A percentile compares a stretch with the other conserved stretches of the same genome.
Conservation (phyloP, 1,140 invertebrate genomes). For the Atopsyche davidsoni region DNA sequence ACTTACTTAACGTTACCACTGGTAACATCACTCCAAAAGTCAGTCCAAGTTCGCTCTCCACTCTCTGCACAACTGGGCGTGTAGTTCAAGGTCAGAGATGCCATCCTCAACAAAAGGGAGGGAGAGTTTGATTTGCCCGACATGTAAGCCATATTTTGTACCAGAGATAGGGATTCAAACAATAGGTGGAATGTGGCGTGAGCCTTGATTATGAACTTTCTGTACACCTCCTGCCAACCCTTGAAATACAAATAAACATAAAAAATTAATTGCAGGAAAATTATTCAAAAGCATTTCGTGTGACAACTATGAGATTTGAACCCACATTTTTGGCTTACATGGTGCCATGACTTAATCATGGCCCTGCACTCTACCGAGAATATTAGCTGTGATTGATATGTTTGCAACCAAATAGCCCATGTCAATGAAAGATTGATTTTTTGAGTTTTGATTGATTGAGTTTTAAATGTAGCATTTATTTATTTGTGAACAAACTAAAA, state of each 20-base stretch:
- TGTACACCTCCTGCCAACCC: conserved; percentile 33
- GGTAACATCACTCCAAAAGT: conserved; percentile 36
- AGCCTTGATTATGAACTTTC: conserved; percentile 33
- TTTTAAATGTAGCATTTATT: background rate
- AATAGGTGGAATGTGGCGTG: conserved; percentile 35
- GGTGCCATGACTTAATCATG: too few species aligned
- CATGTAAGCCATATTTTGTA: conserved; percentile 44
- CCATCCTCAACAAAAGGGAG: conserved; percentile 42
- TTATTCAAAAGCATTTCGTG: too few species aligned
- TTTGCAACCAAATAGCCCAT: too few species aligned
- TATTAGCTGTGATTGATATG: too few species aligned
- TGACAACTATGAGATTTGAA: too few species aligned
- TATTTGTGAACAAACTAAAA: background rate
- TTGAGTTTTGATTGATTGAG: too few species aligned
- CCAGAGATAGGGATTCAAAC: conserved; percentile 34
- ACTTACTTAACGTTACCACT: conserved; percentile 37
- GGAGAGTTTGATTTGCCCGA: conserved; percentile 44
- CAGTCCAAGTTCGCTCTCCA: conserved; percentile 20
- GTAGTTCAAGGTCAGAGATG: conserved; percentile 48
- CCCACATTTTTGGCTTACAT: too few species aligned
- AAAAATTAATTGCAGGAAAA: too few species aligned
- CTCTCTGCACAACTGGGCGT: conserved; percentile 32
- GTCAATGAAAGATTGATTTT: too few species aligned
- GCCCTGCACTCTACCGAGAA: too few species aligned
- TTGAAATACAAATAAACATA: conserved; percentile 29